These are phyloP conservation scores for Spilosoma lubricipeda DNA, from an alignment of 2,888 invertebrate species.

Conservation along the genomic window DNA sequence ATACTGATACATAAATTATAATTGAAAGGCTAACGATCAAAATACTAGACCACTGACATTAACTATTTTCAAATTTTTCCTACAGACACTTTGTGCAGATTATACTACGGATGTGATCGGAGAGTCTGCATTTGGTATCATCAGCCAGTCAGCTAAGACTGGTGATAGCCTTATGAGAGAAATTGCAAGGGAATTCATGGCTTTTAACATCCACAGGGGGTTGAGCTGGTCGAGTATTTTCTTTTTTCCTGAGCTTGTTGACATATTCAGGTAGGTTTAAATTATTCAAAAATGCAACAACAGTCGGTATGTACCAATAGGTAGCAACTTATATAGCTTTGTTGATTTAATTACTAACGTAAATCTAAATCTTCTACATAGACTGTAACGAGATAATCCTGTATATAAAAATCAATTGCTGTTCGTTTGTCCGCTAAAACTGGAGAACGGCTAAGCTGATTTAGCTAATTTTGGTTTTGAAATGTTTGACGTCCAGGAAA, in stretches of 20 bases:
- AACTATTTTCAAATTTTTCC: neutral
- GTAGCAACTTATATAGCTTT: too few species aligned
- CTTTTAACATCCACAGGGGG: conserved; percentile 55
- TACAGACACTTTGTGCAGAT: conserved; percentile 49
- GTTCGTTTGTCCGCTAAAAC: too few species aligned
- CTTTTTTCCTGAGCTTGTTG: conserved; percentile 62
- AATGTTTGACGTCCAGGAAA: too few species aligned
- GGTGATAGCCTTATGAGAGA: conserved; percentile 59
- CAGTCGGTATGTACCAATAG: too few species aligned
- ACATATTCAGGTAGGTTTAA: conserved; percentile 54
- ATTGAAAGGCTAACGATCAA: neutral
- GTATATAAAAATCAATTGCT: too few species aligned
- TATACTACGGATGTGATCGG: conserved; percentile 66
- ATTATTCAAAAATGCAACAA: too few species aligned
- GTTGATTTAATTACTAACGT: too few species aligned
- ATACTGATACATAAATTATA: too few species aligned
- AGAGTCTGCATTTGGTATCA: conserved; percentile 61
- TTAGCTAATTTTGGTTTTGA: too few species aligned
- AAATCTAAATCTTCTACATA: too few species aligned
- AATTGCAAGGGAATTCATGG: conserved; percentile 59
- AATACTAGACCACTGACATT: neutral
- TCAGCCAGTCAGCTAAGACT: conserved; percentile 54
- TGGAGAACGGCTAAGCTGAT: too few species aligned
- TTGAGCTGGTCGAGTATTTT: conserved; percentile 63
- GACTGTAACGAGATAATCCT: too few species aligned